phyloP scores from a whole-genome alignment of 2,888 invertebrate genomes.

The Amblyjoppa fuscipennis region DNA sequence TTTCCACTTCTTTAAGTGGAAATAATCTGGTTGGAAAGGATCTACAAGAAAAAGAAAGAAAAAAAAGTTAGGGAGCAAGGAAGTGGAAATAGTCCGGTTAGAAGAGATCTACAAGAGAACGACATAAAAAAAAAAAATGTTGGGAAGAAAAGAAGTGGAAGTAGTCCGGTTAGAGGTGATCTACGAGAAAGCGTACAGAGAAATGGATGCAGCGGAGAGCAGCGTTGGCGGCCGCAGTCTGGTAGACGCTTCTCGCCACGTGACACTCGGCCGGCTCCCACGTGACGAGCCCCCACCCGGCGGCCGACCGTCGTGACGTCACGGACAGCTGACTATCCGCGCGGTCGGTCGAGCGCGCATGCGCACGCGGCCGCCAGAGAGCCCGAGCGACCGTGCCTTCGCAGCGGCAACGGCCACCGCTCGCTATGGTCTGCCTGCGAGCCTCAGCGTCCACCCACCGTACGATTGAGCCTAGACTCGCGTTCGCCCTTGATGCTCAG shows the following conservation, averaged over 20 bases:
- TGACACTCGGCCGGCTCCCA: conserved; percentile 78
- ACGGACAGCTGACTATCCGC: conserved; percentile 81
- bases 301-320: conserved; percentile 79
- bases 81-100: background rate
- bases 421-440: conserved; percentile 12
- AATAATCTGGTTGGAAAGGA: too few species aligned
- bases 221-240: background rate
- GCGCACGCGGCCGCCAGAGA: conserved; percentile 62
- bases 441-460: conserved; percentile 14
- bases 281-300: conserved; percentile 74
- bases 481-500: conserved; percentile 55
- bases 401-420: conserved; percentile 17
- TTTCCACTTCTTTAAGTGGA: background rate
- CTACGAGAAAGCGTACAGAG: background rate
- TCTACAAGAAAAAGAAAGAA: too few species aligned
- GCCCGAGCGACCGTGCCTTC: conserved; percentile 53
- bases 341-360: conserved; percentile 54
- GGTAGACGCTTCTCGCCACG: conserved; percentile 78
- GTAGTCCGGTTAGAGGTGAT: background rate
- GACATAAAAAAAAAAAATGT: too few species aligned
- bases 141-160: background rate
- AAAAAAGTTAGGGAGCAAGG: background rate
- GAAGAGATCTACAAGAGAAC: background rate
- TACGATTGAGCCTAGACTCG: conserved; percentile 30
- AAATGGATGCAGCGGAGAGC: background rate